Conservation (phyloP, 2,888 invertebrate genomes). For the Coenonympha arcania region DNA sequence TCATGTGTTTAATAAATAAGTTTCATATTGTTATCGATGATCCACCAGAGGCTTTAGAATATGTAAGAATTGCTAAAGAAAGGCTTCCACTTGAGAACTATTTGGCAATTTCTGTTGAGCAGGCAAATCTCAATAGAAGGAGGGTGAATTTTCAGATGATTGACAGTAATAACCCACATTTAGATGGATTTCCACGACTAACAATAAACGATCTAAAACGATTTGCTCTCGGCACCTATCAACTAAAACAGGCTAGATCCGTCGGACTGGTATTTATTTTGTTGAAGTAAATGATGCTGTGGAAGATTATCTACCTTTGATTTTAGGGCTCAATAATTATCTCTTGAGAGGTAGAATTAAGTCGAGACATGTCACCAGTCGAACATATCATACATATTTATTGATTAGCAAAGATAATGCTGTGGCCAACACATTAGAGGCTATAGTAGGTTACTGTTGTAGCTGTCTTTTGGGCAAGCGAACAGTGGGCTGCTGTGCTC, state of each 20-base stretch:
- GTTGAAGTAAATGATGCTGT: slow-evolving; percentile 1
- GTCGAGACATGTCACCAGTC: neutral
- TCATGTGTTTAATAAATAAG: neutral
- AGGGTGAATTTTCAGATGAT: neutral
- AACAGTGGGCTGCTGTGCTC: neutral
- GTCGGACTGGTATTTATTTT: slow-evolving; percentile 1
- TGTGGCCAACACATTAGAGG: neutral
- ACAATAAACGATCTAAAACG: slow-evolving; percentile 7
- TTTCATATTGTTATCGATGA: slow-evolving; percentile 1
- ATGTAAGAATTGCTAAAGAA: neutral
- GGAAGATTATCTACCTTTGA: slow-evolving; percentile 1
- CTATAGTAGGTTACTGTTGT: neutral
- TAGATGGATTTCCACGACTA: neutral
- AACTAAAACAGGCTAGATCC: slow-evolving; percentile 6
- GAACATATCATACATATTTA: neutral
- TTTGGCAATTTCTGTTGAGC: neutral
- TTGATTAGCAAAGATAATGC: neutral
- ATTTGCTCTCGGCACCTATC: slow-evolving; percentile 7
- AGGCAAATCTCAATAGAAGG: neutral
- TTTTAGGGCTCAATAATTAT: neutral
- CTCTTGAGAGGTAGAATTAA: neutral
- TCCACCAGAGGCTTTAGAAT: neutral
- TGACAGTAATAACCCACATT: neutral
- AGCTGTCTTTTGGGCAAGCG: neutral
- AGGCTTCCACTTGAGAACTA: neutral